Conservation (phyloP, 2,797 vertebrate genomes). For the Gila robusta region DNA sequence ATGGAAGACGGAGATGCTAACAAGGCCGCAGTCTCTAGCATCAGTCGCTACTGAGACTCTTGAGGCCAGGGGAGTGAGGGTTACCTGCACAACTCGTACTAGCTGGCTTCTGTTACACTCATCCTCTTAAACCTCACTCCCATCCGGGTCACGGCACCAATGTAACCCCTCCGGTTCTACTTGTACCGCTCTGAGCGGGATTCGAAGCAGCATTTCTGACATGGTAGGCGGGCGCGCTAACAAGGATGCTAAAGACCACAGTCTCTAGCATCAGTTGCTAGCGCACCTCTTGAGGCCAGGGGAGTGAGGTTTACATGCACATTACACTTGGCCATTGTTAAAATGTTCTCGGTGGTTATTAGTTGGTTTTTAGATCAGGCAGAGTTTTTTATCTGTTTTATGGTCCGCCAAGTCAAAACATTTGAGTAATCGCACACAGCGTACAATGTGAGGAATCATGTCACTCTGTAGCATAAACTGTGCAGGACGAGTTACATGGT, state of each 20-base stretch:
- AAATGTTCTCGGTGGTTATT: background rate
- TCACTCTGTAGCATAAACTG: background rate
- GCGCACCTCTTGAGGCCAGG: no score
- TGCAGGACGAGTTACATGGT: background rate
- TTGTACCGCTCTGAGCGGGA: no score
- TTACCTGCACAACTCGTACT: background rate
- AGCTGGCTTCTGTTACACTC: background rate
- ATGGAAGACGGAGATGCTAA: background rate
- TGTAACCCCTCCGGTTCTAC: no score
- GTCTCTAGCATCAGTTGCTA: no score
- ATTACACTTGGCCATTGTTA: background rate
- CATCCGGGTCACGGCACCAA: background rate
- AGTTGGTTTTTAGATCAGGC: background rate
- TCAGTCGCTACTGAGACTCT: background rate
- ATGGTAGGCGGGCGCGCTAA: no score
- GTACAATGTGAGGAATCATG: background rate
- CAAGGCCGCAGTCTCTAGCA: background rate
- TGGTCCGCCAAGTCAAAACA: background rate
- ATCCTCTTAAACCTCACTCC: background rate
- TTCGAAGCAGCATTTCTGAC: no score
- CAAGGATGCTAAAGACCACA: no score
- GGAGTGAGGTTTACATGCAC: no score
- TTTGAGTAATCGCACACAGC: background rate
- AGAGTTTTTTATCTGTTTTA: background rate
- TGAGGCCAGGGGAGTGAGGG: background rate